Conservation (phyloP, 2,888 invertebrate genomes). For the Oscheius myriophilus region DNA sequence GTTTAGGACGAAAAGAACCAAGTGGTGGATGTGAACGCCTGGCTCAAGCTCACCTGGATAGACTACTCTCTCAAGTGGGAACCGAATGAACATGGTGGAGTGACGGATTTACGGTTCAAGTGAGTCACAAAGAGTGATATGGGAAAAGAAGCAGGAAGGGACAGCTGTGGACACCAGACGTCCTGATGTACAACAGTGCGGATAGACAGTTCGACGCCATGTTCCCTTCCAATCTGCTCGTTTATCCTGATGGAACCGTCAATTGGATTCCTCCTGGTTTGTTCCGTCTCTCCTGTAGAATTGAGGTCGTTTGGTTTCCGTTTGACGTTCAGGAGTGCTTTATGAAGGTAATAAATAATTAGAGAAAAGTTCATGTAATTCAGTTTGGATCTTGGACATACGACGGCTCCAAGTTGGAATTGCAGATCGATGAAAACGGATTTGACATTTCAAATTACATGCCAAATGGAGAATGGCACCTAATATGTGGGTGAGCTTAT, state of each 20-base stretch:
- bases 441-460: constrained; percentile 59
- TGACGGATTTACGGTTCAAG: constrained; percentile 39
- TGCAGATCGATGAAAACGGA: constrained; percentile 59
- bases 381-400: constrained; percentile 66
- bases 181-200: constrained; percentile 77
- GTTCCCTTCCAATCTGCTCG: constrained; percentile 95
- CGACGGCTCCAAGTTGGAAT: constrained; percentile 59
- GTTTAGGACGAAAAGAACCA: constrained; percentile 60
- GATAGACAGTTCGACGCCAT: constrained; percentile 98
- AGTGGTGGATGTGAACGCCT: constrained; percentile 61
- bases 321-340: constrained; percentile 86
- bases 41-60: constrained; percentile 56
- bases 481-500: constrained; percentile 34
- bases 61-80: constrained; percentile 58
- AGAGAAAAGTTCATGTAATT: background rate
- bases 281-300: constrained; percentile 80
- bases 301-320: constrained; percentile 98
- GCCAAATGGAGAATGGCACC: constrained; percentile 48
- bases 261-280: constrained; percentile 88
- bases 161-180: constrained; percentile 62
- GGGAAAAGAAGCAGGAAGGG: constrained; percentile 27
- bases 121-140: background rate
- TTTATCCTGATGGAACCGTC: constrained; percentile 91
- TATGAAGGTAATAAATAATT: constrained; percentile 45
- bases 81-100: constrained; percentile 54